These are phyloP conservation scores for Echinops telfairi DNA, from an alignment of 2,113 vertebrate species.

Conservation along the genomic window DNA sequence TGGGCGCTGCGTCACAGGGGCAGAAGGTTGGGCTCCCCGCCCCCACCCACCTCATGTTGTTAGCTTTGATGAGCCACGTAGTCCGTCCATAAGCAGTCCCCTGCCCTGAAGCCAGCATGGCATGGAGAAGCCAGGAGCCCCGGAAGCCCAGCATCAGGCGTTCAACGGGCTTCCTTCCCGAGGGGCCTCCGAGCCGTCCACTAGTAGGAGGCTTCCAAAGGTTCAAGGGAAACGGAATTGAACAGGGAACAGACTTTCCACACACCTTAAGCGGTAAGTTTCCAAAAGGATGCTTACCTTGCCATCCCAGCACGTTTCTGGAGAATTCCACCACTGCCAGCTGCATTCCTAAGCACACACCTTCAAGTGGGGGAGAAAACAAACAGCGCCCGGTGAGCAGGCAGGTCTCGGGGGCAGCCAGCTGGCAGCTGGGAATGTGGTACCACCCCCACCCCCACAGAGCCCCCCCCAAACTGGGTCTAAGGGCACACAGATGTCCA, in stretches of 20 bases:
- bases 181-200: too few relatives aligned
- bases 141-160: fast-evolving
- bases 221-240: too few relatives aligned
- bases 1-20: too few relatives aligned
- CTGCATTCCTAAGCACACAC: constrained; percentile 99
- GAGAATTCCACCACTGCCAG: constrained; percentile 97
- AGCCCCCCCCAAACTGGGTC: neutral
- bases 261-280: neutral
- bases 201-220: too few relatives aligned
- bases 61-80: fast-evolving
- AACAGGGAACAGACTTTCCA: too few relatives aligned
- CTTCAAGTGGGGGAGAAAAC: constrained; percentile 83
- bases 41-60: neutral
- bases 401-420: neutral
- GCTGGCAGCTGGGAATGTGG: too few relatives aligned
- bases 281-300: constrained; percentile 87
- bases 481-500: neutral
- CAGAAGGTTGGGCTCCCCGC: neutral
- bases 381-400: neutral
- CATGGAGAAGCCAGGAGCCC: neutral
- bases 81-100: too few relatives aligned
- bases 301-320: constrained; percentile 92
- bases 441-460: neutral
- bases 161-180: neutral
- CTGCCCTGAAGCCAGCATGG: fast-evolving